Base-by-base conservation (phyloP, 2,797 vertebrate species). In the Mormyrops boulengeri region DNA sequence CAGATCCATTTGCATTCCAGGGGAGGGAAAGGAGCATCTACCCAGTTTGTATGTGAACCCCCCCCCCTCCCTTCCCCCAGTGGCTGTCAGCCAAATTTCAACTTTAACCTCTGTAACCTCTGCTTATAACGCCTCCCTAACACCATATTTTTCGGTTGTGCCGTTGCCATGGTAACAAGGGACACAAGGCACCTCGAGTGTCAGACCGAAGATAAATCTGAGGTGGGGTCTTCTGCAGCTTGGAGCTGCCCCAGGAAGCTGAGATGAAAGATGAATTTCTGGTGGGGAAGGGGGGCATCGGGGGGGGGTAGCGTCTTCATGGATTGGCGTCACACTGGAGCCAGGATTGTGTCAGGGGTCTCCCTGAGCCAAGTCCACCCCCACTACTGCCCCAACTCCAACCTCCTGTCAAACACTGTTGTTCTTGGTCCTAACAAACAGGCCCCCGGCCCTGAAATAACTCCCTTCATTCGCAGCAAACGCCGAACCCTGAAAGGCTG, bases 1-100 rank as follows among this genome's bases (percentile, higher is more conserved):
- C 89, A 69, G 73, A 82, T 4, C 87, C 86, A 85, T 93, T 90
- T 90, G 57, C 88, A 14, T 91, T 90, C 90, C 90, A 34, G 0
- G 90, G 26, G 11, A 90, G 7, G 80, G 89, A 90, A 19, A 66
- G 17, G 4, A 52, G 38, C 47, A 57, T 26, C 17, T 73, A 14
- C 87, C 44, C 9, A 77, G 44, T 85, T 22, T 22, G 47, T 19
- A 85, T 50, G 47, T 50, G 38, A 7, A 49, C 2, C 80, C 41
- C 14, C 62, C 9, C 52, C 14, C 38, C 7, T 2, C n/a, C 41
- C n/a, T n/a, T n/a, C 60, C 60, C 22, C 22, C 7, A 8, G 57
- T 60, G 57, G 57, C n/a, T 22, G n/a, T 60, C 57, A 60, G 57
- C 57, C 57, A 60, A 60, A 60, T n/a, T 60, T 60, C 57, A 60